phyloP scores from a whole-genome alignment of 2,113 vertebrate species.

The Python bivittatus region DNA sequence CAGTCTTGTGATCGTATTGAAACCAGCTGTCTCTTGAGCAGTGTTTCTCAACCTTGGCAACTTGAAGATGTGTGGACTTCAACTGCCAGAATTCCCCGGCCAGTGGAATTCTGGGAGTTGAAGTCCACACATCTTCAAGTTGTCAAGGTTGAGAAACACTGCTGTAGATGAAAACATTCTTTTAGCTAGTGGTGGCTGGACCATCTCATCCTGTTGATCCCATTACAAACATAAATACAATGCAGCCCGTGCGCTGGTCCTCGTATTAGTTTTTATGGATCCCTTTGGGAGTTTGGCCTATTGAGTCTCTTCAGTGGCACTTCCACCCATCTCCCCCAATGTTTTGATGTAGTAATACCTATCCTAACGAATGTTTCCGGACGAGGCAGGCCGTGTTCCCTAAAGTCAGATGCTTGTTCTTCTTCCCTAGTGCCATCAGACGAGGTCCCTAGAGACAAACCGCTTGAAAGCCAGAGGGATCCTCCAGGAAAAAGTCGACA shows the following conservation, averaged over 20 bases:
- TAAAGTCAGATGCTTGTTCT: background rate
- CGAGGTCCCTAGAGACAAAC: conserved; percentile 89
- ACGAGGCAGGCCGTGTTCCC: background rate
- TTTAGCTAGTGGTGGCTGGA: background rate
- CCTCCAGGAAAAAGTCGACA: conserved; percentile 87
- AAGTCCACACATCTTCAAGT: background rate
- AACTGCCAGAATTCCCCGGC: too few species aligned
- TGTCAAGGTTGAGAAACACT: background rate
- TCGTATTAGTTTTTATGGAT: background rate
- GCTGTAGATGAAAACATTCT: background rate
- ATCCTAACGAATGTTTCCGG: background rate
- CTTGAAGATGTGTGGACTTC: background rate
- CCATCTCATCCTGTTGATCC: background rate
- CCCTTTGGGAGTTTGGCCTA: too few species aligned
- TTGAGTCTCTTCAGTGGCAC: background rate
- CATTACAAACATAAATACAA: background rate
- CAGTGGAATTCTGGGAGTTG: background rate
- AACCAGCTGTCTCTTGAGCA: background rate
- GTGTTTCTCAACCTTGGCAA: background rate
- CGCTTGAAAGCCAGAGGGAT: conserved; percentile 87
- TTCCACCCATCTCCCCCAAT: too few species aligned
- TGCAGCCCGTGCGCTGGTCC: background rate
- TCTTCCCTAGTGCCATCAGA: conserved; percentile 89
- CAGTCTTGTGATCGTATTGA: background rate
- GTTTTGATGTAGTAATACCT: too few species aligned